Conservation (phyloP, 2,797 vertebrate genomes). For the Scolopax bukidnonensis region DNA sequence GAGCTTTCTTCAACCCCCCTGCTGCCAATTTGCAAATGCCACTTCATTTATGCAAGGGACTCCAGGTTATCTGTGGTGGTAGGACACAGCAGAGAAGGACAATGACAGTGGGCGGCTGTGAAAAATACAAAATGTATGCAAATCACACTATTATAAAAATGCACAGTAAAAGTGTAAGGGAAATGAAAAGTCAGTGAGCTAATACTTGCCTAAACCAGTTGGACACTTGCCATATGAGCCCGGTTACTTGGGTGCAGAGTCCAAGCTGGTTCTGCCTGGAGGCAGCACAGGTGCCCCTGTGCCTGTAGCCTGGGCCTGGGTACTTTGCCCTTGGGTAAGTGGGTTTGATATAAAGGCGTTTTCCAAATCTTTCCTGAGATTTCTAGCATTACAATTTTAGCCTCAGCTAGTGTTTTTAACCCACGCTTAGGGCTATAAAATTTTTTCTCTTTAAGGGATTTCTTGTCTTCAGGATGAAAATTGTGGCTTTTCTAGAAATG, state of each 20-base stretch:
- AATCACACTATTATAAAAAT: neutral
- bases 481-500: neutral
- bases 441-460: neutral
- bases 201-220: neutral
- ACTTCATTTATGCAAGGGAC: neutral
- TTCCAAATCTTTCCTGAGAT: neutral
- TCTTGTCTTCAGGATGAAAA: neutral
- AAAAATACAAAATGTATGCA: neutral
- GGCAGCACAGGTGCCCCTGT: neutral
- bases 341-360: neutral
- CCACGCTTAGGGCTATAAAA: neutral
- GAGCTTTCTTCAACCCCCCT: neutral
- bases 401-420: neutral
- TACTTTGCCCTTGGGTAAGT: neutral
- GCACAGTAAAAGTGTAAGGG: neutral
- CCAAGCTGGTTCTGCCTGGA: neutral
- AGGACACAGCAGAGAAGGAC: neutral
- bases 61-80: neutral
- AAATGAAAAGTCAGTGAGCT: neutral
- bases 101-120: neutral
- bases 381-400: neutral
- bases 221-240: neutral
- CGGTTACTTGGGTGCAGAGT: neutral
- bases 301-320: neutral
- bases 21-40: neutral